These are phyloP conservation scores for Rhinoraja longicauda DNA, from an alignment of 2,797 vertebrate species.

Conservation along the genomic window DNA sequence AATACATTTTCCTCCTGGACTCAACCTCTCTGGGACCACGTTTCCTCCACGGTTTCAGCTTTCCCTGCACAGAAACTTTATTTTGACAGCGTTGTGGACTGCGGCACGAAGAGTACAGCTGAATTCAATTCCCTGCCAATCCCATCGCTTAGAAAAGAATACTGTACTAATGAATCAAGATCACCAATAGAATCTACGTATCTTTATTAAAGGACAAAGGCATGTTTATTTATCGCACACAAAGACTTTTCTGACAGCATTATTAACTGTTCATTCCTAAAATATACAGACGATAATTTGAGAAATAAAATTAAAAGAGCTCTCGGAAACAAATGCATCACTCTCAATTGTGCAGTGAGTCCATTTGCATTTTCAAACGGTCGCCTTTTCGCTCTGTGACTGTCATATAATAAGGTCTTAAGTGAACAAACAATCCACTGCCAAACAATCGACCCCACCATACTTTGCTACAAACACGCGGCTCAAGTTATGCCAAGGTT, in stretches of 20 bases:
- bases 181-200: not conserved
- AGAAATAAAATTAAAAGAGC: no score
- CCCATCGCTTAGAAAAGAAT: not conserved
- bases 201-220: not conserved
- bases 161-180: not conserved
- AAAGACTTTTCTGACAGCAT: not conserved
- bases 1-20: not conserved
- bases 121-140: not conserved
- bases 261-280: not conserved
- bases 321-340: not conserved
- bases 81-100: not conserved
- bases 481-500: constrained; percentile 39
- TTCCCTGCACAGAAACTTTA: not conserved
- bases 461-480: not conserved
- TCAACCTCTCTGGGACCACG: no score
- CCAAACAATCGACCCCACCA: constrained; percentile 25
- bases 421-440: constrained; percentile 35
- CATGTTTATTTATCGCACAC: not conserved
- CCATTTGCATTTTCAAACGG: constrained; percentile 7
- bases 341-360: not conserved
- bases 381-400: not conserved
- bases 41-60: not conserved
- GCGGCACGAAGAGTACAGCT: not conserved
- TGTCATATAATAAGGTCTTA: constrained; percentile 12
- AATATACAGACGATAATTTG: not conserved